Base-by-base conservation (phyloP, 1,140 invertebrate species). In the Sycophaga agraensis region DNA sequence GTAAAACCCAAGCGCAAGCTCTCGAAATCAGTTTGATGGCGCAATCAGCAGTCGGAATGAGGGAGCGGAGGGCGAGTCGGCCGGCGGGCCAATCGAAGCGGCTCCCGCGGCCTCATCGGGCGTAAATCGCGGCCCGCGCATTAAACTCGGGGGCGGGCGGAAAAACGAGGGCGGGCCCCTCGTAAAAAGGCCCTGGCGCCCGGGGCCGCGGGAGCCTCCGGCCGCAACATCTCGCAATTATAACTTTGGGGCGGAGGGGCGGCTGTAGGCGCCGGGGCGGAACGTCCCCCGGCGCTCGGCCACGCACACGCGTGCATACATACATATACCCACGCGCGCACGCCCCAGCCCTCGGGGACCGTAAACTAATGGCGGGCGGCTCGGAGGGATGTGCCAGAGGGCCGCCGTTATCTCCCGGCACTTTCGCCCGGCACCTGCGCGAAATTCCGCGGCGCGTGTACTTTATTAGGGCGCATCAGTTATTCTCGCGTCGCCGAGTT, bases 211-310 rank as follows among this genome's bases (percentile, higher is more conserved):
- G 55, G 62, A 56, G 70, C 73, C n/a, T n/a, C n/a, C n/a, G n/a
- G n/a, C 4, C 28, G 28, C 28, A 31, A 31, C 75, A 70, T 66
- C 69, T 66, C 66, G 74, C 71, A 80, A 80, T 79, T 79, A 79
- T 74, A 80, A 77, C 70, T 80, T 76, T 69, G 34, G 61, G 35
- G 31, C 55, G 31, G 51, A 35, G 43, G 51, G n/a, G n/a, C n/a
- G n/a, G n/a, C n/a, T n/a, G n/a, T n/a, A n/a, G n/a, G n/a, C n/a
- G n/a, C n/a, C n/a, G n/a, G n/a, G n/a, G n/a, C n/a, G n/a, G 12
- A 35, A 26, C 19, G 59, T 68, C 62, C 70, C 68, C 70, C 70
- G 73, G 58, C 48, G 24, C 35, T 8, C 48, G 19, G 14, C 2
- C 17, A 34, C 9, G 16, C n/a, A 35, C 1, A 2, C 12, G 12